Evolutionary conservation across 2,113 vertebrate species (phyloP), one percentile per base, ranked within the genome.

Genomic region (Ariopsis seemanni): DNA sequence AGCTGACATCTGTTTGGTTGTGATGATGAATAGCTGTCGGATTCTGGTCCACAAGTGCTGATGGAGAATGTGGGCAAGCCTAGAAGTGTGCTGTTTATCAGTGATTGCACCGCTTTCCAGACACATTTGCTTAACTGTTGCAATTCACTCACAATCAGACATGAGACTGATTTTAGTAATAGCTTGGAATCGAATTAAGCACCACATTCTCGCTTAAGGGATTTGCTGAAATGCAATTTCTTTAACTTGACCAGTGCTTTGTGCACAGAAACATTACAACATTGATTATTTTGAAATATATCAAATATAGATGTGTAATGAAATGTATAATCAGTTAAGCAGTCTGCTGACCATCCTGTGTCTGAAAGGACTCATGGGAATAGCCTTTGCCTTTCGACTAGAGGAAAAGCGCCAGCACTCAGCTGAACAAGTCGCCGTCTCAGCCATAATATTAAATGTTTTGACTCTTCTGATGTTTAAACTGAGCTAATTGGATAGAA

Each of bases 1-100:
- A 58, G 82, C 42, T 57, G 30, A 83, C 27, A 71, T 55, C 10
- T 52, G 67, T 55, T 82, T 85, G 57, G 27, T 18, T 63, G 71
- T 77, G 52, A 55, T 27, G 6, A 86, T 50, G 25, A 63, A 77
- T 71, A 83, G 82, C 87, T 67, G 86, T 55, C 20, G 71, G 42
- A 20, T 84, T n/a, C n/a, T 74, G 30, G 52, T 75, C 60, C 78
- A 85, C 82, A 83, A n/a, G 18, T 72, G 67, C 83, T 42, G 18
- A 57, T 74, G n/a, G 22, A 67, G n/a, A 69, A 14, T 53, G 62
- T 69, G 53, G 50, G 7, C 15, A 60, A 60, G 11, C 30, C 55
- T 62, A 52, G 57, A 18, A 77, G 42, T 52, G 74, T 62, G 34
- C 11, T 18, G 25, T 57, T 48, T 75, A n/a, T 52, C 55, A 48